Base-by-base conservation (phyloP, 2,888 invertebrate genomes). In the Tipula confusa region DNA sequence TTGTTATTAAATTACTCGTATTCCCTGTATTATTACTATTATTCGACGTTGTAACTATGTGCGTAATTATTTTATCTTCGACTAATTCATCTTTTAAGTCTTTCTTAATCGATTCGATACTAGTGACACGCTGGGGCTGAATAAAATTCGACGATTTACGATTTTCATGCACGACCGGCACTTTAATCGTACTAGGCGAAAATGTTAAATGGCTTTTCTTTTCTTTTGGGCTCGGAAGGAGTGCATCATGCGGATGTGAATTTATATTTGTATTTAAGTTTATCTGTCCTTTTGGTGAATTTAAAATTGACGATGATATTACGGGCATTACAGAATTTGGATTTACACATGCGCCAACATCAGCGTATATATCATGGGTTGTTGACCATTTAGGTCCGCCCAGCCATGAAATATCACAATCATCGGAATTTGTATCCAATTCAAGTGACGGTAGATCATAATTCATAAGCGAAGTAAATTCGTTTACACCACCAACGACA, bases 301-400 rank as follows among this genome's bases (percentile, higher is more conserved):
- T 87, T 64, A 88, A 79, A 82, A 87, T 86, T 43, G 91, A 88
- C 28, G 91, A 90, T 84, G 93, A 92, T 85, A 94, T 92, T 48
- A 94, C 91, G 1, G 97, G 97, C 94, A 97, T 95, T 79, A 97
- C 96, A 29, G 95, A 95, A 87, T 96, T 96, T 3, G 97, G 97
- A 90, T 97, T 97, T 4, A 97, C 89, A 84, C 90, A 90, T 1
- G 89, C 89, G 0, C 90, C 97, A 93, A 97, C 94, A 85, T 95
- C 93, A 13, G 94, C 93, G 85, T 93, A 93, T 79, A 94, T 94
- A 87, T 95, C 95, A 9, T 93, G 93, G 93, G 87, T 93, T 7
- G 87, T 84, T 7, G 88, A 87, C 89, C 88, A 89, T 84, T 87
- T 87, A 29, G 86, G 86, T 31, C 86, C 87, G 33, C 86, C 87